phyloP scores from a whole-genome alignment of 2,113 vertebrate species.

The Melanerpes formicivorus region DNA sequence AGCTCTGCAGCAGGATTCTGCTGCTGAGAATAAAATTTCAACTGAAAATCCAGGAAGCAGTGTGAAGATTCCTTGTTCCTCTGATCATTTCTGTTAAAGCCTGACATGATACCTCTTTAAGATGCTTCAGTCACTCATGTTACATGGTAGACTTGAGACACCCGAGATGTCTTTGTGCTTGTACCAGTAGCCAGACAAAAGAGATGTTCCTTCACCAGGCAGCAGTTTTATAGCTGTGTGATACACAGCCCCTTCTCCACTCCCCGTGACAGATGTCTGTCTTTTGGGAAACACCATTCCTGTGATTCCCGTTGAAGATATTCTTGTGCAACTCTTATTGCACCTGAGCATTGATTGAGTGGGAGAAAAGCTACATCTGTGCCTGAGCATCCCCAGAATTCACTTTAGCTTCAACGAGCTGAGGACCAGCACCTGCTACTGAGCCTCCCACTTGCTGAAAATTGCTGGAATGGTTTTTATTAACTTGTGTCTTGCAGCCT shows the following conservation, averaged over 20 bases:
- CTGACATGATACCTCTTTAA: not conserved
- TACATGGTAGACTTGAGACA: not conserved
- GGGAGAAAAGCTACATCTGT: not conserved
- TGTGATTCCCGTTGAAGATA: not conserved
- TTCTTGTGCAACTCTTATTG: not conserved
- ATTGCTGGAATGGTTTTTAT: not conserved
- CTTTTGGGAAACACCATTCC: not conserved
- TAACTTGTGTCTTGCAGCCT: not conserved
- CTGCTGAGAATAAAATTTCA: not conserved
- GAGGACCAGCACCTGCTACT: rapidly evolving
- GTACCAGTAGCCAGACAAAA: not conserved
- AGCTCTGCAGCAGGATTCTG: rapidly evolving
- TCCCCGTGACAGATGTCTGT: not conserved
- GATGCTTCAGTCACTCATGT: not conserved
- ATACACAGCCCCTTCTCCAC: not conserved
- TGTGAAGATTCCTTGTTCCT: not conserved
- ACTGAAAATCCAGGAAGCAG: not conserved
- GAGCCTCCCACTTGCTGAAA: not conserved
- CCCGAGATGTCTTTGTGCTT: not conserved
- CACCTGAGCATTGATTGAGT: not conserved
- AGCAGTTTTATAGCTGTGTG: not conserved
- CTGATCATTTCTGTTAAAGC: not conserved
- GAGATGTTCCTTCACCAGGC: not conserved
- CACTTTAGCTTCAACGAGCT: not conserved
- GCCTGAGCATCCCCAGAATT: not conserved